A percentile compares a stretch with the other conserved stretches of the same genome.
Conservation (phyloP, 2,888 invertebrate genomes). For the Papilio protenor region DNA sequence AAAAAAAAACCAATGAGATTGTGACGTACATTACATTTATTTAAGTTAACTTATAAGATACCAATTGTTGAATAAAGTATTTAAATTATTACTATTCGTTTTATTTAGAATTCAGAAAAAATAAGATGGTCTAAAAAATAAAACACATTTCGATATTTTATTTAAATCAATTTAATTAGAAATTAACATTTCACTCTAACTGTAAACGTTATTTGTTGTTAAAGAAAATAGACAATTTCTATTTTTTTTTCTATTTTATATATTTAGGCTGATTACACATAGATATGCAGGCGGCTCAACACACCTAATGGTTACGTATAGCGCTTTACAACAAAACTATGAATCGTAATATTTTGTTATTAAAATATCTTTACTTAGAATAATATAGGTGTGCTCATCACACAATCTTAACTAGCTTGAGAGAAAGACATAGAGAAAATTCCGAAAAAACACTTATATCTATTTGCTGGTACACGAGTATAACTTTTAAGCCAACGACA, state of each 20-base stretch:
- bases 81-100: neutral
- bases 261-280: constrained; percentile 74
- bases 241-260: constrained; percentile 57
- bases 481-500: constrained; percentile 72
- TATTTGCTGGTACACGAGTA: constrained; percentile 66
- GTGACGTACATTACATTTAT: constrained; percentile 29
- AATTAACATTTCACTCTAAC: constrained; percentile 77
- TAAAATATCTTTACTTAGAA: constrained; percentile 60
- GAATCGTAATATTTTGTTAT: constrained; percentile 65
- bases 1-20: constrained; percentile 5
- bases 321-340: constrained; percentile 68
- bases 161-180: constrained; percentile 80
- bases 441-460: constrained; percentile 76
- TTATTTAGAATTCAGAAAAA: neutral
- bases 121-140: too few relatives aligned
- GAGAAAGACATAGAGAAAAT: constrained; percentile 80
- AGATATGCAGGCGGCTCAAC: constrained; percentile 72
- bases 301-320: constrained; percentile 65
- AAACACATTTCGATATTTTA: constrained; percentile 64
- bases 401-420: constrained; percentile 76
- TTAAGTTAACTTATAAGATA: constrained; percentile 19
- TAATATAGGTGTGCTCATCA: constrained; percentile 49
- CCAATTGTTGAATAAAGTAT: constrained; percentile 28
- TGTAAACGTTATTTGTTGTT: constrained; percentile 66
- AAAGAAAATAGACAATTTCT: constrained; percentile 72